phyloP scores from a whole-genome alignment of 2,797 vertebrate genomes.

The Fundulus diaphanus region DNA sequence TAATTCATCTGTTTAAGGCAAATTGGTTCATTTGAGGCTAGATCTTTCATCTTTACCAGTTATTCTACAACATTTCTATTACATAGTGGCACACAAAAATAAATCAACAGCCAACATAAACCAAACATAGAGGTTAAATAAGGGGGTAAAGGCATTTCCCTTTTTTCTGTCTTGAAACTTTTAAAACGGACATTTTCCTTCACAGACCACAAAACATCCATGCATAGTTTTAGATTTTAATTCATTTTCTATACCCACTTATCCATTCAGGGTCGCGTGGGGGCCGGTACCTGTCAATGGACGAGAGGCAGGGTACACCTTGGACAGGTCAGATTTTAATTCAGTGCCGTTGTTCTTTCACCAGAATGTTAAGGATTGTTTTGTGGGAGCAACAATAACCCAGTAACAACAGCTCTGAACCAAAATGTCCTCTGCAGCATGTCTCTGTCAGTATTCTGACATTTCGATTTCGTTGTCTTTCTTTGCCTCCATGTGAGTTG shows the following conservation, averaged over 20 bases:
- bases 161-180: background rate
- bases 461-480: slow-evolving; percentile 33
- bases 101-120: background rate
- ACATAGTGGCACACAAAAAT: background rate
- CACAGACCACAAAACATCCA: background rate
- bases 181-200: background rate
- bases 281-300: no score
- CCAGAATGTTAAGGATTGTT: background rate
- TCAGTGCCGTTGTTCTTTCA: no score
- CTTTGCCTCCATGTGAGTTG: background rate
- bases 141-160: slow-evolving; percentile 14
- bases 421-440: background rate
- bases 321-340: no score
- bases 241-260: no score
- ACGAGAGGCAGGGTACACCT: no score
- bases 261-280: no score
- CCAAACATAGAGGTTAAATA: background rate
- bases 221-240: background rate
- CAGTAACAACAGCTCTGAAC: background rate
- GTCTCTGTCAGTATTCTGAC: slow-evolving; percentile 39
- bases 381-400: background rate
- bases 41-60: background rate
- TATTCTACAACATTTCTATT: background rate
- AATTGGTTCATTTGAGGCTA: background rate
- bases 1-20: background rate